phyloP scores from a whole-genome alignment of 2,888 invertebrate species.

The Germaria angustata region DNA sequence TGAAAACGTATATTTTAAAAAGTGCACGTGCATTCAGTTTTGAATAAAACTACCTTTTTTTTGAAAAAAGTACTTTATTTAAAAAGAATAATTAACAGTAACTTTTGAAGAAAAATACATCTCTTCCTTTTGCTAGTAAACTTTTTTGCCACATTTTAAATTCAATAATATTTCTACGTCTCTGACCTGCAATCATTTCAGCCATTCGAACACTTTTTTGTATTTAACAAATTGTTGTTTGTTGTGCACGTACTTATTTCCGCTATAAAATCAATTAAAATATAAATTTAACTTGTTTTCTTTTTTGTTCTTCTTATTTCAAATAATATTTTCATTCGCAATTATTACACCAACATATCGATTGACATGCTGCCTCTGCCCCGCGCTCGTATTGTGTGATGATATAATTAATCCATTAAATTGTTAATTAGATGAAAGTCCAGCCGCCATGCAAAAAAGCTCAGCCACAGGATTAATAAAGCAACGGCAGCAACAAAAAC shows the following conservation, averaged over 20 bases:
- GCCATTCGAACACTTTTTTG: neutral
- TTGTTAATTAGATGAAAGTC: constrained; percentile 74
- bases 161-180: neutral
- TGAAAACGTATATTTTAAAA: no score
- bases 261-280: constrained; percentile 15
- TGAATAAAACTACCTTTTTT: no score
- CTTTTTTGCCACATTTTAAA: neutral
- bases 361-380: neutral
- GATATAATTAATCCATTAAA: constrained; percentile 5
- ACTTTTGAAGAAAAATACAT: no score
- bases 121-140: no score
- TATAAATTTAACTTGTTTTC: neutral
- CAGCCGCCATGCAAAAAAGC: constrained; percentile 78
- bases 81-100: no score
- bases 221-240: neutral
- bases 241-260: neutral
- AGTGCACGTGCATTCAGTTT: no score
- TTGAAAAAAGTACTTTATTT: no score
- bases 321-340: neutral
- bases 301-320: constrained; percentile 6
- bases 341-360: constrained; percentile 1
- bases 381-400: neutral
- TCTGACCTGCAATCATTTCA: neutral
- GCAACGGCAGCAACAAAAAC: constrained; percentile 8
- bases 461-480: constrained; percentile 48